Conservation (phyloP, 1,140 invertebrate species). For the Meloidogyne hapla region DNA sequence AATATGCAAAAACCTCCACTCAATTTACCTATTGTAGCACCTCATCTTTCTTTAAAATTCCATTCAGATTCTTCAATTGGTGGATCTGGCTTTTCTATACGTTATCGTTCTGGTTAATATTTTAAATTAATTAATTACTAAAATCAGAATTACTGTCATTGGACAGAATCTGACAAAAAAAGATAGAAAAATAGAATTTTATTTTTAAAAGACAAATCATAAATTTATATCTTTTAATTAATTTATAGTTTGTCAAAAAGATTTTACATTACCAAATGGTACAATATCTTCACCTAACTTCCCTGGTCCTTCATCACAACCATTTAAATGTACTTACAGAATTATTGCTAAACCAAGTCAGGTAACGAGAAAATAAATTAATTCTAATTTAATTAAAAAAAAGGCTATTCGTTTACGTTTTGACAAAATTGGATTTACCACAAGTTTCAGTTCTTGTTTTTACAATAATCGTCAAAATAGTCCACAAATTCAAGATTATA, state of each 20-base stretch:
- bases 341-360: slow-evolving; percentile 46
- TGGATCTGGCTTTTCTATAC: slow-evolving; percentile 50
- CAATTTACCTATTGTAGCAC: slow-evolving; percentile 24
- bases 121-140: slow-evolving; percentile 7
- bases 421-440: slow-evolving; percentile 52
- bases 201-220: no score
- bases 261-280: slow-evolving; percentile 48
- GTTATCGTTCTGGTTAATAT: slow-evolving; percentile 34
- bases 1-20: slow-evolving; percentile 35
- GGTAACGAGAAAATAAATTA: slow-evolving; percentile 33
- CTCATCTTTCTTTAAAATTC: slow-evolving; percentile 60
- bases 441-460: slow-evolving; percentile 37
- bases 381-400: background rate
- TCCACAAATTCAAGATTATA: slow-evolving; percentile 48
- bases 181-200: no score
- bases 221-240: no score
- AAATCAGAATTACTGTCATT: background rate
- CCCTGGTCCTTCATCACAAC: slow-evolving; percentile 28
- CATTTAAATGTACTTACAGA: slow-evolving; percentile 54
- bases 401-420: slow-evolving; percentile 34
- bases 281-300: slow-evolving; percentile 60
- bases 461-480: slow-evolving; percentile 22
- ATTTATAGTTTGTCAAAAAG: slow-evolving; percentile 36
- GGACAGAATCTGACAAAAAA: no score
- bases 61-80: slow-evolving; percentile 55